Percentiles rank a stretch among this genome's conserved stretches.
These are phyloP conservation scores for Neodiprion fabricii DNA, from an alignment of 1,140 invertebrate species.

Conservation along the genomic window DNA sequence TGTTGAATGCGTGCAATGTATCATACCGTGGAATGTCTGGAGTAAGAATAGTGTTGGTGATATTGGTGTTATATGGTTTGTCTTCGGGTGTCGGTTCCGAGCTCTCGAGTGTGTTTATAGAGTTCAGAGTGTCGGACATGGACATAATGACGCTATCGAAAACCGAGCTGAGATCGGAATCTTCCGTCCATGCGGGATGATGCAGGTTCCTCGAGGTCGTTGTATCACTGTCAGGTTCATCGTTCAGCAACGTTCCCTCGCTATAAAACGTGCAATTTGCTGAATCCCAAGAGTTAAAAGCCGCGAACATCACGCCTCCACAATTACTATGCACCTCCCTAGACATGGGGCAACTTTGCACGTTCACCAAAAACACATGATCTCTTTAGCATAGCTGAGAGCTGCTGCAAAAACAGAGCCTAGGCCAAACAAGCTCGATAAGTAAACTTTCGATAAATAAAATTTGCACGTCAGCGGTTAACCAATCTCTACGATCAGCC, in stretches of 20 bases:
- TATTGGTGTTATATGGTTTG: constrained; percentile 55
- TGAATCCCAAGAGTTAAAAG: background rate
- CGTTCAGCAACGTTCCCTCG: constrained; percentile 45
- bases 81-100: constrained; percentile 61
- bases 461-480: too few species aligned
- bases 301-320: background rate
- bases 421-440: too few species aligned
- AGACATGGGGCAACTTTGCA: too few species aligned
- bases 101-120: constrained; percentile 60
- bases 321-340: too few species aligned
- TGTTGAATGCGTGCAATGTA: constrained; percentile 19
- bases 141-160: constrained; percentile 62
- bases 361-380: too few species aligned
- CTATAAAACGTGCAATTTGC: constrained; percentile 49
- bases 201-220: constrained; percentile 41
- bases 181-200: constrained; percentile 41
- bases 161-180: constrained; percentile 55
- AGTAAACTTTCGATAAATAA: too few species aligned
- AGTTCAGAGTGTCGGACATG: constrained; percentile 61
- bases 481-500: background rate
- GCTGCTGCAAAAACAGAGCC: too few species aligned
- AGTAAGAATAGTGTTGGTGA: constrained; percentile 51
- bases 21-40: constrained; percentile 56
- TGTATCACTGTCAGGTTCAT: constrained; percentile 37
- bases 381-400: too few species aligned